Evolutionary conservation across 2,797 vertebrate species (phyloP).

Genomic region (Sylvilagus floridanus): DNA sequence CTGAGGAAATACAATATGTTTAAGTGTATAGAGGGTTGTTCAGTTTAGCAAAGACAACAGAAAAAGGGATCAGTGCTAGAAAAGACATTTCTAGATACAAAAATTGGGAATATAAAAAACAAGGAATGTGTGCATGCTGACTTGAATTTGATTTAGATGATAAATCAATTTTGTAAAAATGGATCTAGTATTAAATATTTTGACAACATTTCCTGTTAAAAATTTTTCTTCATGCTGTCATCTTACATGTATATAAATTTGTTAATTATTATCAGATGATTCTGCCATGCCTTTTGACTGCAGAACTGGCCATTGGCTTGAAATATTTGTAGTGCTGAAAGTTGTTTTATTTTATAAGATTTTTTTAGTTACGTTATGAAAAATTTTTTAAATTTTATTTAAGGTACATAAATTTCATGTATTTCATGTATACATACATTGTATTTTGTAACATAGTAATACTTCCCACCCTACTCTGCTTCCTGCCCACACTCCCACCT

Average conservation of each 20-base stretch:
- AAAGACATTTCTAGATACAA: constrained; percentile 34
- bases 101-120: neutral
- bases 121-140: neutral
- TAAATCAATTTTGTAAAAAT: constrained; percentile 39
- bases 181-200: constrained; percentile 5
- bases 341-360: neutral
- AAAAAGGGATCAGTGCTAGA: neutral
- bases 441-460: too few species aligned
- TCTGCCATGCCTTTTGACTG: neutral
- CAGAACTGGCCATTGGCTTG: constrained; percentile 42
- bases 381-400: neutral
- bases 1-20: neutral
- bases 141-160: neutral
- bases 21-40: neutral
- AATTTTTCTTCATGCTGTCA: constrained; percentile 25
- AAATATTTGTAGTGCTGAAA: neutral
- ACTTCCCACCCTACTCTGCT: too few species aligned
- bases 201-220: constrained; percentile 18
- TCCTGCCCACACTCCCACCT: too few species aligned
- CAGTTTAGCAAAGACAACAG: constrained; percentile 44
- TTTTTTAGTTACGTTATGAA: constrained; percentile 7
- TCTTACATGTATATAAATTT: constrained; percentile 39
- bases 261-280: neutral
- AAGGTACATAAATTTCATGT: too few species aligned
- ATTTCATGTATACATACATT: too few species aligned